phyloP scores from a whole-genome alignment of 2,797 vertebrate species.

The Anguilla marmorata region DNA sequence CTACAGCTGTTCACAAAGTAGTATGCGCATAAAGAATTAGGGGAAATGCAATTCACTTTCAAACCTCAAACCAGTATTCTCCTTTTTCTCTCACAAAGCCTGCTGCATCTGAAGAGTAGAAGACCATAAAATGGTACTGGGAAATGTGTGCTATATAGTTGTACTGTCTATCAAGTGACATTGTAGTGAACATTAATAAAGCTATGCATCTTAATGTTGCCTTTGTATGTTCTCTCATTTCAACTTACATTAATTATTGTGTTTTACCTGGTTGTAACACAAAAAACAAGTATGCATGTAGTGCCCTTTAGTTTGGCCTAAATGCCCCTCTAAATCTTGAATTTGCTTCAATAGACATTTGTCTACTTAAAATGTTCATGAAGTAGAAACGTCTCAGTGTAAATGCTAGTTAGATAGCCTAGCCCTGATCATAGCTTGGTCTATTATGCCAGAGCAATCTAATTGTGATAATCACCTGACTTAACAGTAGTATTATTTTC shows the following conservation, averaged over 20 bases:
- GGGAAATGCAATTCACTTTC: neutral
- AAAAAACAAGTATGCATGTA: neutral
- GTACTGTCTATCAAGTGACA: neutral
- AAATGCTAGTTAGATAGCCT: neutral
- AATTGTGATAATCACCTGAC: neutral
- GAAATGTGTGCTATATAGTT: neutral
- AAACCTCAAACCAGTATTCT: neutral
- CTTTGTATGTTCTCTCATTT: neutral
- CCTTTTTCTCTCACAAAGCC: neutral
- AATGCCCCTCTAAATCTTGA: neutral
- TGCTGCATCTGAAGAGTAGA: neutral
- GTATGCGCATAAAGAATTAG: neutral
- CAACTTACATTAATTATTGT: neutral
- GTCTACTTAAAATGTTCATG: neutral
- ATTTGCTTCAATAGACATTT: neutral
- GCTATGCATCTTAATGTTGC: neutral
- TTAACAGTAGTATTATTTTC: neutral
- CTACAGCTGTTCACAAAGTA: neutral
- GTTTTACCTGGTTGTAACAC: neutral
- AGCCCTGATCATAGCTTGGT: neutral
- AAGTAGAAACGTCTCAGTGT: neutral
- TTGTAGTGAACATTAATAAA: constrained; percentile 15
- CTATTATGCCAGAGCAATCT: neutral
- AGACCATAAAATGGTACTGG: neutral
- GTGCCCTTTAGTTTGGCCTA: neutral